These are phyloP conservation scores for Gerris buenoi DNA, from an alignment of 1,140 invertebrate genomes.

Conservation along the genomic window DNA sequence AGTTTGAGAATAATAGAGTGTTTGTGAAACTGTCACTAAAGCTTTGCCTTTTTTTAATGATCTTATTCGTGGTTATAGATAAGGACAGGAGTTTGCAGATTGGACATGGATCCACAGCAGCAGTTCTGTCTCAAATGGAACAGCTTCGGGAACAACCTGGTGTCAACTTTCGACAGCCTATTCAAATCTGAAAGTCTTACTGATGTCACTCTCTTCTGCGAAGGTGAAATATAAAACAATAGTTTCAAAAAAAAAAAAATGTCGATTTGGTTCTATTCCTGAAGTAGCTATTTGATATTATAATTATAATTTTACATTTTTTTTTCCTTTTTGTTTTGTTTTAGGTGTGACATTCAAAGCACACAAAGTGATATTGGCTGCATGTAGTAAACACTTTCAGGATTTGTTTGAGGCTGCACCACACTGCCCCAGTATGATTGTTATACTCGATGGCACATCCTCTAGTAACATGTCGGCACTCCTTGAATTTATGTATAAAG, in stretches of 20 bases:
- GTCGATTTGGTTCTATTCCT: too few relatives aligned
- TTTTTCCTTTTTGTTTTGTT: constrained; percentile 22
- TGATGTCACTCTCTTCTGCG: constrained; percentile 77
- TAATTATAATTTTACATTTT: too few relatives aligned
- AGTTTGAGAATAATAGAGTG: too few relatives aligned
- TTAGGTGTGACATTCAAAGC: constrained; percentile 79
- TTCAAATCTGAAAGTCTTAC: constrained; percentile 79
- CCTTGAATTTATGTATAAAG: constrained; percentile 86
- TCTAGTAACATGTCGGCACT: constrained; percentile 77
- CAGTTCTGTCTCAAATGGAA: constrained; percentile 85
- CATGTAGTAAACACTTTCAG: constrained; percentile 86
- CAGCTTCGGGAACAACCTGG: constrained; percentile 75
- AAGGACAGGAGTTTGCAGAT: background rate
- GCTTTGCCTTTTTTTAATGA: too few relatives aligned
- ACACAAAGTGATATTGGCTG: constrained; percentile 77
- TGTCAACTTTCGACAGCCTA: constrained; percentile 70
- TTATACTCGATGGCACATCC: constrained; percentile 74
- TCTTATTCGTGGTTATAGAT: background rate
- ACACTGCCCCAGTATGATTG: constrained; percentile 58
- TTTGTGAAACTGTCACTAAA: too few relatives aligned
- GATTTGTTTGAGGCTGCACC: constrained; percentile 79
- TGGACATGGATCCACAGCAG: constrained; percentile 67
- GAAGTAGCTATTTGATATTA: too few relatives aligned
- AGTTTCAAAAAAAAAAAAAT: too few relatives aligned
- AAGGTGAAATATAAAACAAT: too few relatives aligned